Base-by-base conservation (phyloP, 2,113 vertebrate genomes). In the Motacilla alba region DNA sequence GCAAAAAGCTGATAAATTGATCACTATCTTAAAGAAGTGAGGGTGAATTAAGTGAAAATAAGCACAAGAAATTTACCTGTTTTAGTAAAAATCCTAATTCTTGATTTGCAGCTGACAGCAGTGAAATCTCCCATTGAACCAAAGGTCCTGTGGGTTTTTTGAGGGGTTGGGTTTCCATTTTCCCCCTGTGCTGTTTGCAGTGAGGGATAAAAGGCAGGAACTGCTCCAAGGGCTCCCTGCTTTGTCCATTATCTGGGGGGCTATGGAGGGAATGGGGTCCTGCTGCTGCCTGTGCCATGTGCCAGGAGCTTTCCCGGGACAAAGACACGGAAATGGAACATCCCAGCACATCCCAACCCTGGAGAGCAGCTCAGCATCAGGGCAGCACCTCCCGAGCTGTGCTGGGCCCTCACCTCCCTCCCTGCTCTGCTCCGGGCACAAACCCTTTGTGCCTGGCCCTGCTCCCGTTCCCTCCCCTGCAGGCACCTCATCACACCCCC, bases 261-360 rank as follows among this genome's bases (percentile, higher is more conserved):
- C 35, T 4, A 0, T 15, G 74, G 52, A 35, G 47, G 5, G 26
- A 21, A 1, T 0, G 23, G 69, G 62, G 49, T 85, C 70, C 85
- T 66, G 90, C 81, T 92, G 77, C 84, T 87, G 3, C 49, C 16
- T 17, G 50, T 46, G 85, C 85, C 28, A 56, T 23, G 88, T 83
- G 91, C 94, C 94, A 47, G 24, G 86, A 83, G 86, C 72, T 90
- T 81, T 92, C 68, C 88, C 83, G 47, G 89, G 73, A 74, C 89
- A 93, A 80, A 74, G 84, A 3, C 22, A 41, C 2, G 31, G 30
- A 19, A 44, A 50, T 69, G 85, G 72, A 82, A 60, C 87, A 41
- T 79, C 58, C 64, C 47, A 28, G 56, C 1, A 30, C 67, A 72
- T 91, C 53, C 82, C 27, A 60, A 3, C 49, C n/a, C 58, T 30